A percentile compares a stretch with the other conserved stretches of the same genome.
phyloP scores from a whole-genome alignment of 2,888 invertebrate species.

The Eulithis testata region DNA sequence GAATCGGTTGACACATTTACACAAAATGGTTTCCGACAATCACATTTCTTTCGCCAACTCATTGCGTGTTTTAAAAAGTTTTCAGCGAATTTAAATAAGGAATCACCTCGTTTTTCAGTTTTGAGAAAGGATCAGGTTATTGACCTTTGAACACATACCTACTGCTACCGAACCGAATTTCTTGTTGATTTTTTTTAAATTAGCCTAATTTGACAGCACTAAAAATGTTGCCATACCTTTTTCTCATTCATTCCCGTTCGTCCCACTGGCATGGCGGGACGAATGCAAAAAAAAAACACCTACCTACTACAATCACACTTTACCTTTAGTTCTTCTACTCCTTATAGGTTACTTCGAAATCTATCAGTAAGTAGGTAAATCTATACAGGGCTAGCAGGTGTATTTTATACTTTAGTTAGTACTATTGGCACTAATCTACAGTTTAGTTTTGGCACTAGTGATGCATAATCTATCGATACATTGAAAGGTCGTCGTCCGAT shows the following conservation, averaged over 20 bases:
- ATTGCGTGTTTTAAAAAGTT: conserved; percentile 11
- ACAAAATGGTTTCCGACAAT: conserved; percentile 17
- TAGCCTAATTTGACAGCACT: too few relatives aligned
- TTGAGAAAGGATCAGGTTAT: conserved; percentile 5
- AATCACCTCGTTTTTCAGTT: background rate
- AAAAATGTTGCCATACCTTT: too few relatives aligned
- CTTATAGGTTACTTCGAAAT: too few relatives aligned
- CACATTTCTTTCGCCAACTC: conserved; percentile 11
- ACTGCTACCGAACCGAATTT: background rate
- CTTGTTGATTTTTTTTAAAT: too few relatives aligned
- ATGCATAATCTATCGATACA: conserved; percentile 39
- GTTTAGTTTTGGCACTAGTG: conserved; percentile 36
- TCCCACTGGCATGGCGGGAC: too few relatives aligned
- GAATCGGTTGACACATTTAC: conserved; percentile 9
- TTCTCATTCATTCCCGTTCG: too few relatives aligned
- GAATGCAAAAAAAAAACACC: too few relatives aligned
- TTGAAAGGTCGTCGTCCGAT: conserved; percentile 46
- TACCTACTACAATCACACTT: too few relatives aligned
- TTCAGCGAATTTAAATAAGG: conserved; percentile 15
- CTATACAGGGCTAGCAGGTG: too few relatives aligned
- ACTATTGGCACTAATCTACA: conserved; percentile 16
- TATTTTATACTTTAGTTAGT: too few relatives aligned
- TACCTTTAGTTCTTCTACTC: too few relatives aligned
- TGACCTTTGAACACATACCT: conserved; percentile 2
- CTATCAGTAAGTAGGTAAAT: too few relatives aligned